Evolutionary conservation across 2,888 invertebrate genomes (phyloP).

Genomic region (Noctuana brunneofusca): DNA sequence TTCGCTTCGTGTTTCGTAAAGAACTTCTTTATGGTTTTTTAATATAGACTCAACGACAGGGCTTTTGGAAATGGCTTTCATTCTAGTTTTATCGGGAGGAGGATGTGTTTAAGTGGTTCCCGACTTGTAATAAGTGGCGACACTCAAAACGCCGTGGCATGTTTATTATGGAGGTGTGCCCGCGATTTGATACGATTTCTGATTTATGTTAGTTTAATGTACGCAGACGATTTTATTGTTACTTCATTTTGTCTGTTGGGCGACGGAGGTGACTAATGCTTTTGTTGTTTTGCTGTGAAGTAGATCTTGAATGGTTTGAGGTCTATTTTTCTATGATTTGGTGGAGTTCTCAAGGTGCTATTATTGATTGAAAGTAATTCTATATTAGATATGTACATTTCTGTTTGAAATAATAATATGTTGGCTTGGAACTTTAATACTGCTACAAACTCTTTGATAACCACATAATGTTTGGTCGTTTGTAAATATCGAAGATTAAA

Average conservation of each 20-base stretch:
- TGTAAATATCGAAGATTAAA: background rate
- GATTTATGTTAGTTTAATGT: slow-evolving; percentile 46
- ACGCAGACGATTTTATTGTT: slow-evolving; percentile 40
- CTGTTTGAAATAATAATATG: too few relatives aligned
- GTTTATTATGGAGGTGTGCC: slow-evolving; percentile 43
- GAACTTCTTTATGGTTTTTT: slow-evolving; percentile 6
- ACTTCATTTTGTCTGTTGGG: slow-evolving; percentile 39
- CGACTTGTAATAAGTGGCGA: slow-evolving; percentile 34
- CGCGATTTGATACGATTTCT: slow-evolving; percentile 42
- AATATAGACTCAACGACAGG: slow-evolving; percentile 25
- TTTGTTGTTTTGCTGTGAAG: slow-evolving; percentile 30
- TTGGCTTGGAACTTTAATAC: too few relatives aligned
- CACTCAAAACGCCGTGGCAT: slow-evolving; percentile 32
- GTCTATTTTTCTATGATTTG: background rate
- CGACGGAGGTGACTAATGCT: slow-evolving; percentile 42
- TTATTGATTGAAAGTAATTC: background rate
- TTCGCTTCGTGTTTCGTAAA: slow-evolving; percentile 3
- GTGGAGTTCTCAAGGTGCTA: background rate
- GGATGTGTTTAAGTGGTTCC: slow-evolving; percentile 38
- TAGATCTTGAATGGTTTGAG: background rate
- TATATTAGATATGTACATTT: too few relatives aligned
- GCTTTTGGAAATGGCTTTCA: slow-evolving; percentile 39
- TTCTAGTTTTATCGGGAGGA: slow-evolving; percentile 37
- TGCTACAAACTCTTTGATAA: background rate
- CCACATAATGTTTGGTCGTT: background rate